These are phyloP conservation scores for Coleophora deauratella DNA, from an alignment of 2,888 invertebrate species.

Conservation along the genomic window DNA sequence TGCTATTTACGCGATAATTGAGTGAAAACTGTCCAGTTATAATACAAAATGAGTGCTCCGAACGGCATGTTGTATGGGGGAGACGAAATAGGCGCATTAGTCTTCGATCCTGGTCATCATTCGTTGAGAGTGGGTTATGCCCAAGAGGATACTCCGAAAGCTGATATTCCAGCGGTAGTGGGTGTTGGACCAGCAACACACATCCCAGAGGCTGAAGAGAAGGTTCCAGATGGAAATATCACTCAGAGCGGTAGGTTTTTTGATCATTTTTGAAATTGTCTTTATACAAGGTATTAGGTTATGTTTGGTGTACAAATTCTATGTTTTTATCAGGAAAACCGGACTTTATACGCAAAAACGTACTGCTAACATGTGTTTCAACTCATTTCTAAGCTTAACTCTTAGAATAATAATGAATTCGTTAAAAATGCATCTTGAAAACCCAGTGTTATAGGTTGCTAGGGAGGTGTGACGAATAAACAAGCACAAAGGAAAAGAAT, in stretches of 20 bases:
- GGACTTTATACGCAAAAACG: too few relatives aligned
- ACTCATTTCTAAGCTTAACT: too few relatives aligned
- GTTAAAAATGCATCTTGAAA: too few relatives aligned
- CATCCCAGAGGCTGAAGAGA: slow-evolving; percentile 83
- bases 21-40: too few relatives aligned
- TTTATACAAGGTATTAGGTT: not conserved
- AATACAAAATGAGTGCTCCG: slow-evolving; percentile 53
- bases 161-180: slow-evolving; percentile 95
- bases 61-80: slow-evolving; percentile 90
- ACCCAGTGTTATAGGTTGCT: too few relatives aligned
- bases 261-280: not conserved
- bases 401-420: too few relatives aligned
- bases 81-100: slow-evolving; percentile 98
- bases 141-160: slow-evolving; percentile 99
- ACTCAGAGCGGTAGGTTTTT: slow-evolving; percentile 66
- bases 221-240: slow-evolving; percentile 81
- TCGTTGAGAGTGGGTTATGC: slow-evolving; percentile 94
- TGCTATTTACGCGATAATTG: too few relatives aligned
- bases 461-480: too few relatives aligned
- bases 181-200: slow-evolving; percentile 85
- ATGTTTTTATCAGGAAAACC: slow-evolving; percentile 1
- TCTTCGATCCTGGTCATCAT: slow-evolving; percentile 90
- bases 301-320: not conserved
- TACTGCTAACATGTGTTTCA: too few relatives aligned
- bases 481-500: too few relatives aligned